These are phyloP conservation scores for Stichodactyla helianthus DNA, from an alignment of 64 coral and sea anemone genomes.

Conservation along the genomic window DNA sequence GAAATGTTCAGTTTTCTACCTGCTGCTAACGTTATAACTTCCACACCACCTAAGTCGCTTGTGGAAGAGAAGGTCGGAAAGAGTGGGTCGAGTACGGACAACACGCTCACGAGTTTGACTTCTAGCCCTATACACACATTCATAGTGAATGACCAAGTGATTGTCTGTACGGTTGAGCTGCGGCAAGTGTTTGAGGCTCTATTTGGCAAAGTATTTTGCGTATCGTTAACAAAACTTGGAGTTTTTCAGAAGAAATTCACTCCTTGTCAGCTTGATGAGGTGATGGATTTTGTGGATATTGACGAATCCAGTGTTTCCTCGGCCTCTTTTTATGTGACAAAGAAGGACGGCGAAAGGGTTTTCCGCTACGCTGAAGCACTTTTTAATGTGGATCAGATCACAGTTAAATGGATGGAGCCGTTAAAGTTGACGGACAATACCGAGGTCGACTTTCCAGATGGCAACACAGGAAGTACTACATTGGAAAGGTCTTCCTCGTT, in stretches of 20 bases:
- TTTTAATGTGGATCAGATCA: slow-evolving; percentile 33
- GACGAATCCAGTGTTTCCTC: slow-evolving; percentile 1
- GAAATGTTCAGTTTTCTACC: slow-evolving; percentile 26
- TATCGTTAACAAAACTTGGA: slow-evolving; percentile 23
- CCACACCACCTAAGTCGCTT: neutral
- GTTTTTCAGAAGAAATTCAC: slow-evolving; percentile 26
- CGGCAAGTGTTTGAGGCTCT: slow-evolving; percentile 38
- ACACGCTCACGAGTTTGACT: neutral
- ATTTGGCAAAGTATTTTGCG: slow-evolving; percentile 34
- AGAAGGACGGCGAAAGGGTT: slow-evolving; percentile 54
- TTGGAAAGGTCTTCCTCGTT: neutral
- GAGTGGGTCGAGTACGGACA: neutral
- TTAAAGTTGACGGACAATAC: slow-evolving; percentile 24
- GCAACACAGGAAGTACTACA: neutral
- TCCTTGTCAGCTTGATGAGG: slow-evolving; percentile 25
- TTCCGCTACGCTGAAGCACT: slow-evolving; percentile 65
- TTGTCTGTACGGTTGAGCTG: slow-evolving; percentile 52
- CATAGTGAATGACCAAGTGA: slow-evolving; percentile 34
- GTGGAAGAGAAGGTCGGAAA: neutral
- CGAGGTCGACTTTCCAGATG: neutral
- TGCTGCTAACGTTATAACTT: neutral
- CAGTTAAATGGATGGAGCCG: slow-evolving; percentile 51
- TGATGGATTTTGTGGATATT: slow-evolving; percentile 28
- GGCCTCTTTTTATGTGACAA: slow-evolving; percentile 41
- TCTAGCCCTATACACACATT: slow-evolving; percentile 31